Percentiles rank a stretch among this genome's conserved stretches.
phyloP scores from a whole-genome alignment of 2,888 invertebrate species.

The Acronicta leporina region DNA sequence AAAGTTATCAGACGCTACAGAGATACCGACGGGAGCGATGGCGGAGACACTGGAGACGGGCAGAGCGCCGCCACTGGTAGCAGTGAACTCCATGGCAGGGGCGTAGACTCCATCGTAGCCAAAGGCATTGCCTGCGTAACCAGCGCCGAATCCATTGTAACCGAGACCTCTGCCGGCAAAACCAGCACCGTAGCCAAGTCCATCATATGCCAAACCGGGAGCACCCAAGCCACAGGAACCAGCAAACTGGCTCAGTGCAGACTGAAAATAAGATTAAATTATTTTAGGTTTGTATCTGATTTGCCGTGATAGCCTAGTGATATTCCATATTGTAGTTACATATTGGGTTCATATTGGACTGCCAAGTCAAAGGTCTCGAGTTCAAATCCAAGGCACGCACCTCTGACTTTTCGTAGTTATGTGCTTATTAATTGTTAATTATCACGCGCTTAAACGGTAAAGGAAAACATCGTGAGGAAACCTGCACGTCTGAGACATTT shows the following conservation, averaged over 20 bases:
- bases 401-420: too few species aligned
- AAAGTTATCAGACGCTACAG: slow-evolving; percentile 53
- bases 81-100: slow-evolving; percentile 17
- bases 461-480: too few species aligned
- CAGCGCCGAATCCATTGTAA: slow-evolving; percentile 2
- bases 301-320: too few species aligned
- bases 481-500: too few species aligned
- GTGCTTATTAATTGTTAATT: too few species aligned
- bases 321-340: too few species aligned
- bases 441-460: too few species aligned
- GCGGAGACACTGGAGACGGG: slow-evolving; percentile 61
- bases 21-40: slow-evolving; percentile 62
- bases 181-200: slow-evolving; percentile 1
- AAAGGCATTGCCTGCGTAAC: slow-evolving; percentile 10
- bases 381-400: too few species aligned
- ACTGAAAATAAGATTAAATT: slow-evolving; percentile 15
- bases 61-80: slow-evolving; percentile 56
- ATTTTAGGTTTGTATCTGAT: too few species aligned
- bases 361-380: too few species aligned
- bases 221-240: slow-evolving; percentile 15
- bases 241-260: slow-evolving; percentile 23
- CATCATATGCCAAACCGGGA: slow-evolving; percentile 4
- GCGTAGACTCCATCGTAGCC: slow-evolving; percentile 13
- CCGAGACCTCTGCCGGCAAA: slow-evolving; percentile 9
- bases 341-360: too few species aligned